phyloP scores from a whole-genome alignment of 2,888 invertebrate species.

The Cheilosia urbana region DNA sequence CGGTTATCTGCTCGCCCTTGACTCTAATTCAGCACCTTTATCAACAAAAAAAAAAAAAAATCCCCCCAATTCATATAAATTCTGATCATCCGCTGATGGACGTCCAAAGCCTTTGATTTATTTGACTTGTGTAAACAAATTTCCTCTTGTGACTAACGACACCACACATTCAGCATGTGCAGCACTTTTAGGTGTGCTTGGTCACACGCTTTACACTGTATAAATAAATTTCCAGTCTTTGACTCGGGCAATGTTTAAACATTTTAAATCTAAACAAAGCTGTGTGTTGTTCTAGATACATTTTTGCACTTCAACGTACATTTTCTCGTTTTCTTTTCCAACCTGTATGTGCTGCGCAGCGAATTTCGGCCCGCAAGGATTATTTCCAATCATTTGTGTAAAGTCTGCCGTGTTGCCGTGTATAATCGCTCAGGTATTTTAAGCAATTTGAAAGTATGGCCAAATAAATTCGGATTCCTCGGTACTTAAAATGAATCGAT shows the following conservation, averaged over 20 bases:
- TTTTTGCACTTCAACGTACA: neutral
- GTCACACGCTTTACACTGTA: neutral
- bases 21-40: neutral
- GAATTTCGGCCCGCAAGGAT: slow-evolving; percentile 6
- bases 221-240: neutral
- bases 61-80: neutral
- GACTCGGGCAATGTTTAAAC: neutral
- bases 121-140: slow-evolving; percentile 3
- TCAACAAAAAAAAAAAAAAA: neutral
- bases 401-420: neutral
- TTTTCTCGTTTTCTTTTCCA: neutral
- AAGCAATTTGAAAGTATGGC: neutral
- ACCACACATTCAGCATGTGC: neutral
- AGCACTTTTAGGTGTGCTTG: neutral
- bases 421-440: neutral
- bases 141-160: neutral
- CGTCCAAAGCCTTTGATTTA: neutral
- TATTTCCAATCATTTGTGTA: slow-evolving; percentile 5
- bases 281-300: neutral
- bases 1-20: neutral
- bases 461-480: neutral
- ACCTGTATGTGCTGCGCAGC: neutral
- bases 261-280: neutral
- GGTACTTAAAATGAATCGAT: neutral
- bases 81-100: neutral